Evolutionary conservation across 2,888 invertebrate genomes (phyloP).

Genomic region (Galerucella nymphaeae): DNA sequence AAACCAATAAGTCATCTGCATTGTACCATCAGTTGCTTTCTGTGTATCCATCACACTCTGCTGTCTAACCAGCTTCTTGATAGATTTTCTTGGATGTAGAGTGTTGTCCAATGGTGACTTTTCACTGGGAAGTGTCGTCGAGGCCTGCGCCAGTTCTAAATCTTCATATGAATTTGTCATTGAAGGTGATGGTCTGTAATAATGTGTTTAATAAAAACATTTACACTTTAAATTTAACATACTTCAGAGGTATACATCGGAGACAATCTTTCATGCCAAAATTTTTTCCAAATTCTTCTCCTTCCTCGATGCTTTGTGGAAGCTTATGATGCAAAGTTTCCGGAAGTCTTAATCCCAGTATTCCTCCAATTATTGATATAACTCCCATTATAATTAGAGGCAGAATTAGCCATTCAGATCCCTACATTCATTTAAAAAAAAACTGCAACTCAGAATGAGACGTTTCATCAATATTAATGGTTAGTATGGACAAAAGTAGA

Average conservation of each 20-base stretch:
- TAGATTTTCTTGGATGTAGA: conserved; percentile 66
- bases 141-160: conserved; percentile 69
- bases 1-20: conserved; percentile 91
- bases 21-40: conserved; percentile 79
- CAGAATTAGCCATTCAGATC: conserved; percentile 83
- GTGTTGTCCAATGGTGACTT: conserved; percentile 64
- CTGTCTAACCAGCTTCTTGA: conserved; percentile 80
- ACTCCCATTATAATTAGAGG: conserved; percentile 88
- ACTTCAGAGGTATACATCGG: conserved; percentile 78
- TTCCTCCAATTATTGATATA: conserved; percentile 83
- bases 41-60: conserved; percentile 86
- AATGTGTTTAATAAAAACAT: too few relatives aligned
- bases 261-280: conserved; percentile 82
- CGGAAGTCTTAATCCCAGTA: conserved; percentile 83
- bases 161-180: conserved; percentile 78
- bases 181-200: conserved; percentile 67
- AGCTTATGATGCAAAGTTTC: conserved; percentile 86
- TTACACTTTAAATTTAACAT: conserved; percentile 50
- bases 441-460: too few relatives aligned
- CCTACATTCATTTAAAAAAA: conserved; percentile 67
- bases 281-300: conserved; percentile 86
- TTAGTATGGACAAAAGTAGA: too few relatives aligned
- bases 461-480: too few relatives aligned
- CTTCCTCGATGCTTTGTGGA: conserved; percentile 89
- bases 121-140: conserved; percentile 66